Base-by-base conservation (phyloP, 2,888 invertebrate genomes). In the Platerodrilus igneus region DNA sequence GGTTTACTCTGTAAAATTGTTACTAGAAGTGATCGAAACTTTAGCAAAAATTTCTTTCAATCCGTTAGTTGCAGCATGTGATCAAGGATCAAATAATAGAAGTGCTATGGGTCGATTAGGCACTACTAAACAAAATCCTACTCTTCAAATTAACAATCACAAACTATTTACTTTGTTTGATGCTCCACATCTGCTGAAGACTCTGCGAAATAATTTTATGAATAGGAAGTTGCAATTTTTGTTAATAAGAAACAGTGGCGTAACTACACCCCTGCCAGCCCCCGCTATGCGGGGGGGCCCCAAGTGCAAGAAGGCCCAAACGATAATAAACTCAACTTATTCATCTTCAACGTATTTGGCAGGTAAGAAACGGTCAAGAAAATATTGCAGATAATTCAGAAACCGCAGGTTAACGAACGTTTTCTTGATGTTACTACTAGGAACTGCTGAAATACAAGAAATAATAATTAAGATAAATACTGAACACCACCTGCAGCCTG, bases 121-220 rank as follows among this genome's bases (percentile, higher is more conserved):
- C 18, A 34, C 36, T 14, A 34, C 26, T 6, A 22, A 40, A 28
- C 34, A 43, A 35, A 17, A 20, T 16, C 48, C 43, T 9, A 11
- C 26, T 7, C 25, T 48, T 2, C n/a, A 19, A 5, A 19, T 46
- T 7, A 25, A 36, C 13, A 13, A 18, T 10, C 19, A 10, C 14
- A 40, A 38, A 19, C 34, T 40, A 6, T 42, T 23, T 31, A 36
- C 45, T 3, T n/a, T n/a, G n/a, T n/a, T n/a, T n/a, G n/a, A n/a
- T 39, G 9, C 41, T 5, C 41, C 45, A 11, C 47, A 45, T 23
- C 28, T 47, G 10, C n/a, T 47, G 14, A 47, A 45, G 30, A 38
- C 33, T 17, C 11, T 47, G 3, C 10, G 47, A 36, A 43, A 47
- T 29, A 41, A 31, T 21, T 37, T 47, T 11, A 37, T 40, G 35